A percentile compares a stretch with the other conserved stretches of the same genome.
phyloP scores from a whole-genome alignment of 2,113 vertebrate species.

The Atrichornis clamosus region DNA sequence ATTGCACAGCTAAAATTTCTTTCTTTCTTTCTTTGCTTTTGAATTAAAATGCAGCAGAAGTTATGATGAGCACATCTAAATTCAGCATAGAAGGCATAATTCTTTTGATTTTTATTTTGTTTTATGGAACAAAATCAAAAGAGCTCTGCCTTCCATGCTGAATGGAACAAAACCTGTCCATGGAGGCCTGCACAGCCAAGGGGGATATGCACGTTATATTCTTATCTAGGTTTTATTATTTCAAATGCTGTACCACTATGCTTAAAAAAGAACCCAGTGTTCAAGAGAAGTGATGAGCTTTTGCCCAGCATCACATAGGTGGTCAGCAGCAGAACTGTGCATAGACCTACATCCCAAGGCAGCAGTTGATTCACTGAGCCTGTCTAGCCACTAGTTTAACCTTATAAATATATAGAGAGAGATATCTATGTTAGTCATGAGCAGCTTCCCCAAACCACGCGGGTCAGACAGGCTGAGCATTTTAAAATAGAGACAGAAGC shows the following conservation, averaged over 20 bases:
- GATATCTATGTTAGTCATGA: background rate
- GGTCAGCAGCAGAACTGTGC: background rate
- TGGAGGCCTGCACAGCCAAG: background rate
- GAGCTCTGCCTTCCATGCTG: background rate
- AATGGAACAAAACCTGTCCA: background rate
- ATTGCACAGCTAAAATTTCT: background rate
- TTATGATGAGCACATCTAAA: background rate
- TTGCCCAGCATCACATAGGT: background rate
- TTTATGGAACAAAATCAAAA: background rate
- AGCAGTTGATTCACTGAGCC: background rate
- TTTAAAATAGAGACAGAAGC: background rate
- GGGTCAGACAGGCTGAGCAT: background rate
- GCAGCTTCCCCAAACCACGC: background rate
- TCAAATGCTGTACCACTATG: background rate
- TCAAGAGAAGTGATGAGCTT: background rate
- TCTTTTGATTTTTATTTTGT: background rate
- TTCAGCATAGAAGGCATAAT: background rate
- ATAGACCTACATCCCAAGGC: background rate
- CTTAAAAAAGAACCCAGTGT: background rate
- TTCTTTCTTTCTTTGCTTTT: background rate
- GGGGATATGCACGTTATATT: background rate
- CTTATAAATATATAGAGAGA: background rate
- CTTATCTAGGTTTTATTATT: background rate
- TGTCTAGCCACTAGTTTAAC: background rate
- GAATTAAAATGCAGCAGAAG: background rate